A percentile compares a stretch with the other conserved stretches of the same genome.
phyloP scores from a whole-genome alignment of 2,797 vertebrate species.

The Spatula clypeata region DNA sequence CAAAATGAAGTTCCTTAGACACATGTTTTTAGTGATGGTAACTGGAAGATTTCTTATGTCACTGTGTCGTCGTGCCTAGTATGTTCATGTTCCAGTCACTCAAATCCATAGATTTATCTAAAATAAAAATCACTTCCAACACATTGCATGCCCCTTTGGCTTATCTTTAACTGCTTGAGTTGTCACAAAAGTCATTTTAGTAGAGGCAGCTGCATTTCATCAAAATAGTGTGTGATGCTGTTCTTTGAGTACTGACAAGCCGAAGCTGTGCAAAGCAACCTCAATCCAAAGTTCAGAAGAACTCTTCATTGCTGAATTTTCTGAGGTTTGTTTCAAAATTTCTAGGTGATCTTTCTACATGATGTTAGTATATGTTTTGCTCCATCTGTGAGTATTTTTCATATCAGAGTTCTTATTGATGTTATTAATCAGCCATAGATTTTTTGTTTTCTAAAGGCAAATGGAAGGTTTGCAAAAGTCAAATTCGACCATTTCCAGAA shows the following conservation, averaged over 20 bases:
- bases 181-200: slow-evolving; percentile 36
- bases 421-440: rapidly evolving
- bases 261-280: background rate
- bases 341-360: background rate
- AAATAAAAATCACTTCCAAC: slow-evolving; percentile 57
- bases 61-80: background rate
- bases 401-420: background rate
- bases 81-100: background rate
- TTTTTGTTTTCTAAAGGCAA: background rate
- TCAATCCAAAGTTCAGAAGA: background rate
- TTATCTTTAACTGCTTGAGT: slow-evolving; percentile 42
- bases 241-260: background rate
- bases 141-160: slow-evolving; percentile 43
- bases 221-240: background rate
- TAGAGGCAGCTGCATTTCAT: slow-evolving; percentile 35
- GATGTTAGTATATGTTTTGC: background rate
- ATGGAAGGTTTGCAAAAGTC: background rate
- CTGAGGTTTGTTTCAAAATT: background rate
- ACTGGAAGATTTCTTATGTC: slow-evolving; percentile 1
- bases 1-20: slow-evolving; percentile 25
- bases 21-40: background rate
- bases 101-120: slow-evolving; percentile 38
- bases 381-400: background rate
- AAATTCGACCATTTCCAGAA: background rate
- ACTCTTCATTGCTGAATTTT: background rate